Conservation (phyloP, 2,888 invertebrate genomes). For the Mimas tiliae region DNA sequence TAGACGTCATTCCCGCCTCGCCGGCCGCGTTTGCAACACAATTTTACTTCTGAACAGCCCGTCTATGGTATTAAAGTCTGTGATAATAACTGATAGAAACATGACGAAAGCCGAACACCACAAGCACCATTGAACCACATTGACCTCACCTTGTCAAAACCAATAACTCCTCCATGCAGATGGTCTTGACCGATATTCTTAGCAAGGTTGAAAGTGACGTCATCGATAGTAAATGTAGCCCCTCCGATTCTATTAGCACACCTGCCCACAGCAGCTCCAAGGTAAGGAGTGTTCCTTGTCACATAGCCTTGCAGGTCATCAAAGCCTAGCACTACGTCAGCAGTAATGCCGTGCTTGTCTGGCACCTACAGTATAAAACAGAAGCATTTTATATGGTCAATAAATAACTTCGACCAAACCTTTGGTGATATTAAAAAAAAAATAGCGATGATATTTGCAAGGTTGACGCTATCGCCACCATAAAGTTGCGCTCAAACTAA, state of each 20-base stretch:
- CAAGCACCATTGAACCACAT: neutral
- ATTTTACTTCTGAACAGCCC: no score
- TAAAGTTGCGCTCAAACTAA: no score
- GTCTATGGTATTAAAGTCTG: no score
- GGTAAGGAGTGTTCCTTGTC: constrained; percentile 84
- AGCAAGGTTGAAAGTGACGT: constrained; percentile 86
- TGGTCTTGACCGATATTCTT: constrained; percentile 89
- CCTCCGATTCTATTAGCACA: constrained; percentile 93
- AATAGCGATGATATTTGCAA: no score
- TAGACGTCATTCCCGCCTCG: no score
- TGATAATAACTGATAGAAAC: no score
- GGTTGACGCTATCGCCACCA: no score
- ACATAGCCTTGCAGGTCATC: constrained; percentile 88
- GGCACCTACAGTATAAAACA: constrained; percentile 78
- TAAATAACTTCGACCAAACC: no score
- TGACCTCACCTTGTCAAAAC: constrained; percentile 89
- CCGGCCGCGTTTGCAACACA: no score
- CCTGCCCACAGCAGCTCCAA: constrained; percentile 94
- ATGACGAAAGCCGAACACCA: no score
- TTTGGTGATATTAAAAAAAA: no score
- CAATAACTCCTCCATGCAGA: constrained; percentile 93
- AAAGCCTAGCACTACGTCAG: constrained; percentile 93
- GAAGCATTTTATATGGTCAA: neutral
- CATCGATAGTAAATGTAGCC: constrained; percentile 83
- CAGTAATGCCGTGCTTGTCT: constrained; percentile 87